Percentiles rank a stretch among this genome's conserved stretches.
Evolutionary conservation across 2,888 invertebrate genomes (phyloP).

Genomic region (Pecten maximus): DNA sequence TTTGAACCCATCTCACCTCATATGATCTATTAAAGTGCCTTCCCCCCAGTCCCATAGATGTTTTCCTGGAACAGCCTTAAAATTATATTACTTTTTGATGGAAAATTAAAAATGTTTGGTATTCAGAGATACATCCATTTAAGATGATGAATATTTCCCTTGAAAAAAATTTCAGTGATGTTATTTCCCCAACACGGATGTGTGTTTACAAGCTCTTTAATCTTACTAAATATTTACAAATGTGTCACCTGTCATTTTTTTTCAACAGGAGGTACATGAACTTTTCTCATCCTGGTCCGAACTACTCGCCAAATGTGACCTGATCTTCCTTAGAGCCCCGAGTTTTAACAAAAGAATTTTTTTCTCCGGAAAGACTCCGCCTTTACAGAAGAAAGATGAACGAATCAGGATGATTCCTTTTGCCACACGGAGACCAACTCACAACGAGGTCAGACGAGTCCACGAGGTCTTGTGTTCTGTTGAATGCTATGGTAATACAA

Average conservation of each 20-base stretch:
- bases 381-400: conserved; percentile 83
- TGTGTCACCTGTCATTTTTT: conserved; percentile 13
- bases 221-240: too few relatives aligned
- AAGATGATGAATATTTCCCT: too few relatives aligned
- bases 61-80: too few relatives aligned
- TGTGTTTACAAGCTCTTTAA: too few relatives aligned
- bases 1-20: too few relatives aligned
- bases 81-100: too few relatives aligned
- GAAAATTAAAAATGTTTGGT: too few relatives aligned
- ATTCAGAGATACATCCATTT: too few relatives aligned
- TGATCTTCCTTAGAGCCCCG: conserved; percentile 90
- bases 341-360: conserved; percentile 88
- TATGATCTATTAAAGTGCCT: too few relatives aligned
- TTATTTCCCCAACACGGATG: too few relatives aligned
- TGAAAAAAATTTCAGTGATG: too few relatives aligned
- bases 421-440: conserved; percentile 91
- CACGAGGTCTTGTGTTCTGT: conserved; percentile 86
- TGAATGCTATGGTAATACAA: conserved; percentile 77
- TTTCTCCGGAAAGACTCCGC: conserved; percentile 89
- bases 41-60: too few relatives aligned
- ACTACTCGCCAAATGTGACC: conserved; percentile 87
- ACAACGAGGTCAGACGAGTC: conserved; percentile 90
- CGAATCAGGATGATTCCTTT: conserved; percentile 87
- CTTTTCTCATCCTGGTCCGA: conserved; percentile 88
- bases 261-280: conserved; percentile 88